These are phyloP conservation scores for Plebejus anna DNA, from an alignment of 2,888 invertebrate species.

Conservation along the genomic window DNA sequence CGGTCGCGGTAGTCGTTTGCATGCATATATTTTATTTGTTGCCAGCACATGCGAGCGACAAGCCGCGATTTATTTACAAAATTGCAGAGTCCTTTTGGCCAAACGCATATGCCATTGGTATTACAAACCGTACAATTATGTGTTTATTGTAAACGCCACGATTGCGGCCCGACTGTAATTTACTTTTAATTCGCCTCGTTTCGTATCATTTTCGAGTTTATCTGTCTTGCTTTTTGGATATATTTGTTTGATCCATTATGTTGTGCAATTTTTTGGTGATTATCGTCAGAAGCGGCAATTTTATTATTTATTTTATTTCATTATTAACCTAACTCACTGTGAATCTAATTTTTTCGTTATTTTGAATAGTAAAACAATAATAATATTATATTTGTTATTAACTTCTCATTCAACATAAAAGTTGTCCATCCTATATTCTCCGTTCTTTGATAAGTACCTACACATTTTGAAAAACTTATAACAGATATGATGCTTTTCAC, in stretches of 20 bases:
- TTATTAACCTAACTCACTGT: background rate
- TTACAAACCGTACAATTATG: constrained; percentile 77
- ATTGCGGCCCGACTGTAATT: constrained; percentile 76
- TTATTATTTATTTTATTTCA: constrained; percentile 29
- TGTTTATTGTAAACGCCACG: constrained; percentile 80
- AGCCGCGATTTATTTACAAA: constrained; percentile 56
- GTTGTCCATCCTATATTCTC: background rate
- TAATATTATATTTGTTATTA: background rate
- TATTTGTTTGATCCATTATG: constrained; percentile 53
- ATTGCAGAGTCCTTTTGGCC: constrained; percentile 62
- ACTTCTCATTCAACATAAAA: background rate
- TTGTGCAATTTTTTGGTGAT: constrained; percentile 5
- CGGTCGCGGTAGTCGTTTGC: constrained; percentile 36
- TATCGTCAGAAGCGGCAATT: constrained; percentile 27
- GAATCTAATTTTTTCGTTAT: background rate
- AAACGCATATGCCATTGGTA: constrained; percentile 73
- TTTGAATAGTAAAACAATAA: background rate
- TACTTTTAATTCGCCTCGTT: constrained; percentile 77
- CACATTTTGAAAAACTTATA: too few species aligned
- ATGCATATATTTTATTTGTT: constrained; percentile 39
- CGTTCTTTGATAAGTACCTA: background rate
- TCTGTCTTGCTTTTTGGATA: constrained; percentile 62
- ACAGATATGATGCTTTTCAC: too few species aligned
- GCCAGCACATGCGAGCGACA: constrained; percentile 44
- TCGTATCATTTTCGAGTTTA: constrained; percentile 76